phyloP scores from a whole-genome alignment of 2,888 invertebrate species.

The Heliothis peltigera region DNA sequence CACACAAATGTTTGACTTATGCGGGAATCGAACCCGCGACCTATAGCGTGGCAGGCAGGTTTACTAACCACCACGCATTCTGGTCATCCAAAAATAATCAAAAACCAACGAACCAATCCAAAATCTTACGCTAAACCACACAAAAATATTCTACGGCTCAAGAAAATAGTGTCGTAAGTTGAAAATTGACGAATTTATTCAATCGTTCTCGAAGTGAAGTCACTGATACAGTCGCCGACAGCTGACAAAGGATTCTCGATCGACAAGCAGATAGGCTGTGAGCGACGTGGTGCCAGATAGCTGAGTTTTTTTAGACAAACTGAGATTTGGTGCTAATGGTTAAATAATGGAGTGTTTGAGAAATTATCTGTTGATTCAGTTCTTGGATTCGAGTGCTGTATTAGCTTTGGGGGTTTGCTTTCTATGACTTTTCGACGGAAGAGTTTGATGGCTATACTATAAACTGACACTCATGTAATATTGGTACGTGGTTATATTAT shows the following conservation, averaged over 20 bases:
- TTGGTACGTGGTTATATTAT: too few species aligned
- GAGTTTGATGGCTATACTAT: too few species aligned
- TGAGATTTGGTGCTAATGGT: constrained; percentile 9
- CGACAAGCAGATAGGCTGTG: constrained; percentile 71
- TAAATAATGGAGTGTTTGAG: constrained; percentile 5
- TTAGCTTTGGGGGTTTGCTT: background rate
- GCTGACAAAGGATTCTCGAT: constrained; percentile 84
- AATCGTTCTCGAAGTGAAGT: constrained; percentile 81
- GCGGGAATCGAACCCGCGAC: too few species aligned
- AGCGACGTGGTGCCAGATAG: constrained; percentile 67
- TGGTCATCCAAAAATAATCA: too few species aligned
- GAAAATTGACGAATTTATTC: constrained; percentile 81
- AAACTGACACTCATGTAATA: too few species aligned
- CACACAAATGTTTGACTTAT: too few species aligned
- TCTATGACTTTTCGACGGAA: background rate
- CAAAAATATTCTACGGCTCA: constrained; percentile 4
- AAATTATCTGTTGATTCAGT: background rate
- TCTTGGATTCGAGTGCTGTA: too few species aligned
- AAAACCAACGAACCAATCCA: too few species aligned
- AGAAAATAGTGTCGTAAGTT: constrained; percentile 59
- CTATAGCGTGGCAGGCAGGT: too few species aligned
- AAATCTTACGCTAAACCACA: too few species aligned
- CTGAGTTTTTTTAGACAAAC: constrained; percentile 30
- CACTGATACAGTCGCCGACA: constrained; percentile 81
- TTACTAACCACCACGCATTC: too few species aligned